phyloP scores from a whole-genome alignment of 2,888 invertebrate species.

The Cerastis rubricosa region DNA sequence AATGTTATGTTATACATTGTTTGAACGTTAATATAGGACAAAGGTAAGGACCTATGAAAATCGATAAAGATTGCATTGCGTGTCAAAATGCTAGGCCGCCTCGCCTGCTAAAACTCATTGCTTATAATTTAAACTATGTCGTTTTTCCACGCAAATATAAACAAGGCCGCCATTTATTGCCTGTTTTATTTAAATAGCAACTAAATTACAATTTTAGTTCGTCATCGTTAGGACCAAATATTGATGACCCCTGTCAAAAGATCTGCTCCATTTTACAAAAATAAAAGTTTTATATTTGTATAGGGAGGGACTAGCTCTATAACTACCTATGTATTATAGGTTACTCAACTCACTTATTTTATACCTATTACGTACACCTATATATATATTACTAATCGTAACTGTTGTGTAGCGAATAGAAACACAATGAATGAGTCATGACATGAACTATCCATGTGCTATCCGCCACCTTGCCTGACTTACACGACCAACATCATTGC shows the following conservation, averaged over 20 bases:
- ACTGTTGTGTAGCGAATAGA: not conserved
- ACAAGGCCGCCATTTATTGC: slow-evolving; percentile 22
- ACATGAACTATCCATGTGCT: slow-evolving; percentile 5
- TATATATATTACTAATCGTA: not conserved
- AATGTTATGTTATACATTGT: not conserved
- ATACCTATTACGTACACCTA: not conserved
- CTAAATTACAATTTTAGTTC: not conserved
- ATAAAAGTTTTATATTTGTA: not conserved
- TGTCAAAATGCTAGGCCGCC: slow-evolving; percentile 24
- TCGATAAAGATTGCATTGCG: slow-evolving; percentile 48
- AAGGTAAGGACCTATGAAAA: slow-evolving; percentile 9
- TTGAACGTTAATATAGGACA: not conserved
- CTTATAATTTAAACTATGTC: slow-evolving; percentile 36
- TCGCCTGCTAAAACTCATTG: slow-evolving; percentile 47
- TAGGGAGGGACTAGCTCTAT: too few relatives aligned
- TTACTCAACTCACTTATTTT: not conserved
- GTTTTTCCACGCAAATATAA: slow-evolving; percentile 30
- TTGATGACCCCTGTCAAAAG: not conserved
- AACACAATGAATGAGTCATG: slow-evolving; percentile 25
- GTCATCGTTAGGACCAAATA: not conserved
- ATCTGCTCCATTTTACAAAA: not conserved
- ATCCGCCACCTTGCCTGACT: not conserved
- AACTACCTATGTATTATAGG: not conserved
- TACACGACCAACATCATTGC: slow-evolving; percentile 1
- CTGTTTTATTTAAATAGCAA: slow-evolving; percentile 18